Base-by-base conservation (phyloP, 2,888 invertebrate species). In the Agrotis ipsilon region DNA sequence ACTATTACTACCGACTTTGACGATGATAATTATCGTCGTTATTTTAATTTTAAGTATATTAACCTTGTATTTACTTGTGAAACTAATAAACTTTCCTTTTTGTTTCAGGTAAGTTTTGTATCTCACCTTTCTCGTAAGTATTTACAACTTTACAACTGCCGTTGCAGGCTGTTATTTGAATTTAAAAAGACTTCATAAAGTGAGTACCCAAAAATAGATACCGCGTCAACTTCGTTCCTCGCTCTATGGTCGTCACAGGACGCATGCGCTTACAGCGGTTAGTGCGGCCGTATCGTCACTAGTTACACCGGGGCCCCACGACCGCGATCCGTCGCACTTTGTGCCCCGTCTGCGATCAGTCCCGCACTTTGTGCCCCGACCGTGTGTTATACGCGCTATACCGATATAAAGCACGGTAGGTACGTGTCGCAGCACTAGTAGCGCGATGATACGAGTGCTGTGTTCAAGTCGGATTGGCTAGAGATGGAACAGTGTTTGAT, bases 201-300 rank as follows among this genome's bases (percentile, higher is more conserved):
- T 18, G 18, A 27, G 24, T 16, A 27, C 2, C 39, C 11, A 39
- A 60, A n/a, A n/a, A n/a, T 45, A n/a, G 18, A n/a, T 62, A 32
- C 59, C 52, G 14, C 51, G 46, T 80, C 63, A 21, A 68, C 18
- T 27, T 3, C 1, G 27, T 68, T 73, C 21, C 14, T 60, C 46
- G n/a, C 5, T 81, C 77, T 77, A 19, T 16, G 72, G 9, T 3
- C 1, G 6, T 67, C 16, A 24, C 54, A 51, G 60, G 3, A 86
- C 93, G 92, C 93, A 91, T 89, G 93, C 93, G 92, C 84, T 73
- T 72, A 79, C 86, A 85, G 90, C 87, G 91, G 91, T 89, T 90
- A 88, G 87, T 83, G 81, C 86, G 86, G 79, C 76, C 83, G 81
- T 83, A 83, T 83, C 82, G 65, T 71, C 75, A 75, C 81, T 76